Percentiles rank a stretch among this genome's conserved stretches.
Conservation (phyloP, 2,888 invertebrate species). For the Phania funesta region DNA sequence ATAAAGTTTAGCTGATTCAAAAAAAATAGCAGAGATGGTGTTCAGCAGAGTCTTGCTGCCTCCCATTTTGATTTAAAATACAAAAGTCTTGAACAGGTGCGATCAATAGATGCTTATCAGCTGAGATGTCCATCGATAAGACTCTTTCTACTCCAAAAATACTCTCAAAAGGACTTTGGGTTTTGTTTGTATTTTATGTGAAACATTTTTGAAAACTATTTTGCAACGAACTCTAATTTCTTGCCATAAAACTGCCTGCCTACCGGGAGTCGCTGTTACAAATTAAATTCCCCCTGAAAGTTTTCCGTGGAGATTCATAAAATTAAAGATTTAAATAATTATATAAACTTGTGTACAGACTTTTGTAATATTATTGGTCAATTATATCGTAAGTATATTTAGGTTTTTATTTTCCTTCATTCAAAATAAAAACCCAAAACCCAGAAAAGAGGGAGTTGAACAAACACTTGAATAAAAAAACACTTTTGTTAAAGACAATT, state of each 20-base stretch:
- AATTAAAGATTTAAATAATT: background rate
- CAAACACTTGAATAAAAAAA: background rate
- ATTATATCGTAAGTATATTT: background rate
- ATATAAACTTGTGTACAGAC: background rate
- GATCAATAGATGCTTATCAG: too few relatives aligned
- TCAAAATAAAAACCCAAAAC: background rate
- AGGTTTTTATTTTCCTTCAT: background rate
- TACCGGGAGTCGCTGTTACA: background rate
- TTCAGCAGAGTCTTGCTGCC: too few relatives aligned
- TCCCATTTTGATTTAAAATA: too few relatives aligned
- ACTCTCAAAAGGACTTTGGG: too few relatives aligned
- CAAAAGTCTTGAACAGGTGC: too few relatives aligned
- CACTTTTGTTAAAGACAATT: slow-evolving; percentile 34
- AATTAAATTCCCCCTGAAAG: background rate
- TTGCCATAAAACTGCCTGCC: background rate
- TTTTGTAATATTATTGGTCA: background rate
- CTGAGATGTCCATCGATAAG: too few relatives aligned
- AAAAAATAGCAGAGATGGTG: too few relatives aligned
- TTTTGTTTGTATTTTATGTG: too few relatives aligned
- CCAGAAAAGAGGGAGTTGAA: background rate
- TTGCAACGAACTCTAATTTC: background rate
- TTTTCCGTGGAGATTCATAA: background rate
- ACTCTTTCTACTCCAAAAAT: too few relatives aligned
- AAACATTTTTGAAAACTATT: too few relatives aligned
- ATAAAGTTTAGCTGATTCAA: too few relatives aligned